A percentile compares a stretch with the other conserved stretches of the same genome.
These are phyloP conservation scores for Pardalotus punctatus DNA, from an alignment of 2,113 vertebrate species.

Conservation along the genomic window DNA sequence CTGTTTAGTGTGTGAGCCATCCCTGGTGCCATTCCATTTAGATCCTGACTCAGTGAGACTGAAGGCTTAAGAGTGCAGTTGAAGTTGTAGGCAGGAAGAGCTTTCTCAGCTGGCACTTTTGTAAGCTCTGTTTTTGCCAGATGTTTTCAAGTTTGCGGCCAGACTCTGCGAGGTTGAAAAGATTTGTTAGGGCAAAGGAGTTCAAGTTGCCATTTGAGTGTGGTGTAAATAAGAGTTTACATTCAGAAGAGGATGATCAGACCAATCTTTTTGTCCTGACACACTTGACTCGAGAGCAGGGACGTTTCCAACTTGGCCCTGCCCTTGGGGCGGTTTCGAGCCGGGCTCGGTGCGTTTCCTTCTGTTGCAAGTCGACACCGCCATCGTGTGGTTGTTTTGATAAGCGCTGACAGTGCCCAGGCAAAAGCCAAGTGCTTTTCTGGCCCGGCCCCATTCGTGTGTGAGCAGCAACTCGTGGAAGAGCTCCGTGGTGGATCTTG, in stretches of 20 bases:
- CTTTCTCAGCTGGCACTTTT: not conserved
- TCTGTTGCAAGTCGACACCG: not conserved
- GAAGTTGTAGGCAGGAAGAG: not conserved
- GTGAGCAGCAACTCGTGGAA: too few relatives aligned
- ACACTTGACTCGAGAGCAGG: not conserved
- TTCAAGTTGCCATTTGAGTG: not conserved
- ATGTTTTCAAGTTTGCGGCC: not conserved
- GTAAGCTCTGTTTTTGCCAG: not conserved
- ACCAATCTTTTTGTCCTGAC: not conserved
- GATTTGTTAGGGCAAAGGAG: not conserved
- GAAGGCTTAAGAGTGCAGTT: too few relatives aligned
- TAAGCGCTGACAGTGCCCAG: not conserved
- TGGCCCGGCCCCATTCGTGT: too few relatives aligned
- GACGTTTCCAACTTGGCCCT: not conserved
- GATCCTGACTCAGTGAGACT: too few relatives aligned
- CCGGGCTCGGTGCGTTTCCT: fast-evolving
- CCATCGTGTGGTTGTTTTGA: not conserved
- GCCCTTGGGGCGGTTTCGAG: too few relatives aligned
- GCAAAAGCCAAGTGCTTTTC: not conserved
- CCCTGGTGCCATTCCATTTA: too few relatives aligned
- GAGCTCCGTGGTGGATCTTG: too few relatives aligned
- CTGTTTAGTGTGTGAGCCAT: too few relatives aligned
- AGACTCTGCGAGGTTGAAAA: not conserved
- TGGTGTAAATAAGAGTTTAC: not conserved
- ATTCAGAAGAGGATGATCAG: not conserved